Base-by-base conservation (phyloP, 2,888 invertebrate species). In the Agonum fuliginosum region DNA sequence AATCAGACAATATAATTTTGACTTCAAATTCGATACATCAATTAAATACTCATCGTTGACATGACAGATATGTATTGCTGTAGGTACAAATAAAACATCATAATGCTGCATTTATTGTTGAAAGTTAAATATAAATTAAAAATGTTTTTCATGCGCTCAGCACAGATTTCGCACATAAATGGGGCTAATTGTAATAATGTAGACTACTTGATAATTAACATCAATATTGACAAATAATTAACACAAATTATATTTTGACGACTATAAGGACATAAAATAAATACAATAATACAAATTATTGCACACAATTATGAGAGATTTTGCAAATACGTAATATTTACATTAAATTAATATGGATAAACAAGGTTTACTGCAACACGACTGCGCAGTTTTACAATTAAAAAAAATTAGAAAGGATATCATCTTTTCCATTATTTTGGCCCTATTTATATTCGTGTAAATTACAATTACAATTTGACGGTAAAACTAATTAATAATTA, bases 191-290 rank as follows among this genome's bases (percentile, higher is more conserved):
- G 19, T 48, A 6, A 20, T 17, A n/a, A 48, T 48, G 2, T 5
- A 3, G 48, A 20, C n/a, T 48, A 20, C 20, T 48, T 20, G 14
- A 43, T 48, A 48, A 54, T 54, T 54, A 54, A 24, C 54, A 54
- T 27, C 54, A 12, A 54, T 54, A 54, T 54, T 54, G 24, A 54
- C 54, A 54, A 54, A 24, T n/a, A 27, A 54, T 54, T 54, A 24
- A 20, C 2, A 22, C 8, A 54, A 22, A 54, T 54, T 54, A 54
- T 54, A 24, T 54, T 22, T 54, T 3, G 22, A 19, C 19, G 22
- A 19, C 19, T 27, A 54, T 54, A 24, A 24, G 12, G 51, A 51
- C 51, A 51, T 20, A 54, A 24, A 12, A 22, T 12, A 37, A 37
- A 37, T 37, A 37, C 34, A 34, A 34, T n/a, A n/a, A 34, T 34